Evolutionary conservation across 2,113 vertebrate genomes (phyloP).

Genomic region (Nibea albiflora): DNA sequence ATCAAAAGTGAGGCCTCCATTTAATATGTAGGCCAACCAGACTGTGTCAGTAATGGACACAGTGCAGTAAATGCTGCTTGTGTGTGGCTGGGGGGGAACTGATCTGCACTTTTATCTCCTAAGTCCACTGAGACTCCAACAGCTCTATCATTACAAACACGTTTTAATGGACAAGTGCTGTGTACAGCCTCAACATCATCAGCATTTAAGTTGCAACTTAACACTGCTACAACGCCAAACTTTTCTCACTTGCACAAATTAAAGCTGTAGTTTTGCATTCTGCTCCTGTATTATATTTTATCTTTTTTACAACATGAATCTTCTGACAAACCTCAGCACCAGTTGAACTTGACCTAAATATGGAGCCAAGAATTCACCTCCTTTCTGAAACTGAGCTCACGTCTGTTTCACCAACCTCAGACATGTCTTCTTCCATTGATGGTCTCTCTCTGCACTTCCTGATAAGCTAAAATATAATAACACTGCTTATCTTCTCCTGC

Average conservation of each 20-base stretch:
- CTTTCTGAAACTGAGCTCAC: background rate
- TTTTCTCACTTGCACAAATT: background rate
- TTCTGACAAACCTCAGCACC: background rate
- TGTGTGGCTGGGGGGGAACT: background rate
- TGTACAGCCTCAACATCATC: background rate
- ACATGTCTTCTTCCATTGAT: background rate
- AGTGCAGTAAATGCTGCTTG: background rate
- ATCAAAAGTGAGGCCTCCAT: too few relatives aligned
- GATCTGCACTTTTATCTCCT: background rate
- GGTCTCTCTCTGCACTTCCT: background rate
- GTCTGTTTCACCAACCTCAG: background rate
- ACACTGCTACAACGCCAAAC: background rate
- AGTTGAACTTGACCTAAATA: constrained; percentile 11
- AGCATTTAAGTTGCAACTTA: background rate
- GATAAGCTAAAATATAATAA: background rate
- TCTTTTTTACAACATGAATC: background rate
- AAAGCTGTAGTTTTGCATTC: background rate
- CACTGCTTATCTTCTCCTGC: background rate
- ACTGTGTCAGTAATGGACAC: too few relatives aligned
- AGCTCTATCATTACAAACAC: constrained; percentile 15
- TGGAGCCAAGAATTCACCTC: background rate
- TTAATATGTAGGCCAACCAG: background rate
- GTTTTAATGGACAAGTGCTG: background rate
- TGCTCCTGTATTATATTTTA: background rate
- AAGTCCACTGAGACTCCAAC: background rate